phyloP scores from a whole-genome alignment of 2,888 invertebrate genomes.

The Polymixis lichenea region DNA sequence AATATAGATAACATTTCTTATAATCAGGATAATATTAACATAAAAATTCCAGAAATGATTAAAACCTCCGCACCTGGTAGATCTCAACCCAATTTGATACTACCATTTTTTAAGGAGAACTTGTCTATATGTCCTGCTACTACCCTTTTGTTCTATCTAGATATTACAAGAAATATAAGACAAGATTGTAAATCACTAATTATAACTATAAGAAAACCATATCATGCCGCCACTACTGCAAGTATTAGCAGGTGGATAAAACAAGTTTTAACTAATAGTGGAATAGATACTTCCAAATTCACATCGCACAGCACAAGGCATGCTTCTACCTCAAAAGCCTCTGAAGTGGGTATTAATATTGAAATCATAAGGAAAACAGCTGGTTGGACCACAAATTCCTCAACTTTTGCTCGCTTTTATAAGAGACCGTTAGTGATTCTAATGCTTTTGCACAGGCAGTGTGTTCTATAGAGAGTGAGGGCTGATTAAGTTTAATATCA shows the following conservation, averaged over 20 bases:
- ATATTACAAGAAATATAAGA: slow-evolving; percentile 8
- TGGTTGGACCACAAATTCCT: background rate
- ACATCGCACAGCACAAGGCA: slow-evolving; percentile 23
- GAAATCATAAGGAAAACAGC: slow-evolving; percentile 20
- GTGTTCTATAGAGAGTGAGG: background rate
- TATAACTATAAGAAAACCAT: slow-evolving; percentile 2
- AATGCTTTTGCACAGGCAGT: slow-evolving; percentile 11
- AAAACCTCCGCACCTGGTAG: slow-evolving; percentile 17
- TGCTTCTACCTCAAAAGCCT: slow-evolving; percentile 15
- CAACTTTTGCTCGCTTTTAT: slow-evolving; percentile 24
- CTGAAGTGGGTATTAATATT: slow-evolving; percentile 14
- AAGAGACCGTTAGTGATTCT: slow-evolving; percentile 2
- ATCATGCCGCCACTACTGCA: background rate
- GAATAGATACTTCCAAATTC: slow-evolving; percentile 6
- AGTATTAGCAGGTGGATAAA: background rate
- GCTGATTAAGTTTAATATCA: background rate
- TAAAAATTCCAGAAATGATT: slow-evolving; percentile 11
- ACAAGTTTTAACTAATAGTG: background rate
- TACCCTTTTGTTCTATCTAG: background rate
- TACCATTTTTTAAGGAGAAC: slow-evolving; percentile 17
- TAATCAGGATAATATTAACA: slow-evolving; percentile 2
- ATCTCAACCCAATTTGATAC: background rate
- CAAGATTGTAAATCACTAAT: slow-evolving; percentile 1
- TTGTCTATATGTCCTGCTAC: slow-evolving; percentile 4
- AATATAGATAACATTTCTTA: background rate